Conservation (phyloP, 2,888 invertebrate species). For the Ceriagrion tenellum region DNA sequence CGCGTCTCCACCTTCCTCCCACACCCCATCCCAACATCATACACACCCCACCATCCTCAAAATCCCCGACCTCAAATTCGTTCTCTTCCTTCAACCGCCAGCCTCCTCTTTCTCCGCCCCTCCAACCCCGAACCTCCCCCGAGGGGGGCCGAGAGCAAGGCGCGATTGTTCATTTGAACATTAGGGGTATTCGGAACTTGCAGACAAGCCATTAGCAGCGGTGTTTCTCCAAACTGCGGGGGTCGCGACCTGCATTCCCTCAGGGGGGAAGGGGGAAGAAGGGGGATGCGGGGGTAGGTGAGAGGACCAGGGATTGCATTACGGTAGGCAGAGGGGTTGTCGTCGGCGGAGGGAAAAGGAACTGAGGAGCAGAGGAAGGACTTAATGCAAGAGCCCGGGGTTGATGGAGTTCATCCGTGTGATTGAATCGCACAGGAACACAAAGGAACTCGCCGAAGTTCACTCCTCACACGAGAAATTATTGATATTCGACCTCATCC, state of each 20-base stretch:
- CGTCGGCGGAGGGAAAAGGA: neutral
- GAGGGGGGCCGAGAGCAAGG: too few relatives aligned
- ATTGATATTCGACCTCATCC: neutral
- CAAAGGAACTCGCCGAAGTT: neutral
- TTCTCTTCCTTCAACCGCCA: neutral
- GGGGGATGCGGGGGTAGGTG: neutral
- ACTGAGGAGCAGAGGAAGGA: neutral
- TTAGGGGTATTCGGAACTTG: slow-evolving; percentile 35
- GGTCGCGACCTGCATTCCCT: neutral
- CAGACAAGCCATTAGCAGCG: slow-evolving; percentile 31
- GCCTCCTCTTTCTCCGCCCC: too few relatives aligned
- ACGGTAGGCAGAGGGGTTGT: neutral
- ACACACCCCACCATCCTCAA: too few relatives aligned
- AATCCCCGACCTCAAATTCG: neutral
- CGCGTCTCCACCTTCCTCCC: neutral
- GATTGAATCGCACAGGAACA: neutral
- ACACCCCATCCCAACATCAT: neutral
- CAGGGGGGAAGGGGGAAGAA: neutral
- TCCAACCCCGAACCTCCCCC: neutral
- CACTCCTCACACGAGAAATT: neutral
- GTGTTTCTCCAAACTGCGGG: slow-evolving; percentile 23
- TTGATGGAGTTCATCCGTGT: neutral
- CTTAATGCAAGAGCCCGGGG: neutral
- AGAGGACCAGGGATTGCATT: neutral
- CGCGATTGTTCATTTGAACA: slow-evolving; percentile 8